Percentiles rank a stretch among this genome's conserved stretches.
Evolutionary conservation across 1,140 invertebrate genomes (phyloP).

Genomic region (Drosophila kepulauana): DNA sequence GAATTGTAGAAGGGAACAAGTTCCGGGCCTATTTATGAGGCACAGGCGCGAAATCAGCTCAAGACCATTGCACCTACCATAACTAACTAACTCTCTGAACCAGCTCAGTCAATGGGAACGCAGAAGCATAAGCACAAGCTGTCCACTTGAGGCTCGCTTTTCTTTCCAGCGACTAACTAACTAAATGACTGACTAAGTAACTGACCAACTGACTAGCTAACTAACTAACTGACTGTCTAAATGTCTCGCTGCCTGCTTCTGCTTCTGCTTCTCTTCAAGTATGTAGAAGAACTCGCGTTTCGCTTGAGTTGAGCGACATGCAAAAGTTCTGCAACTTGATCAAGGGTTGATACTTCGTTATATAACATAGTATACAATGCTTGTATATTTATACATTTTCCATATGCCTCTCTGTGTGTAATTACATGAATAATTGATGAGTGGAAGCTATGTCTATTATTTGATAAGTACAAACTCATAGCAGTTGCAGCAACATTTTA

Average conservation of each 20-base stretch:
- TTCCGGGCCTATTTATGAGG: slow-evolving; percentile 7
- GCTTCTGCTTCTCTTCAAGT: not conserved
- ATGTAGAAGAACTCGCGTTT: slow-evolving; percentile 23
- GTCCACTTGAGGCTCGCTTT: slow-evolving; percentile 27
- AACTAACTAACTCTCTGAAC: not conserved
- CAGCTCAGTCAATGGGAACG: slow-evolving; percentile 39
- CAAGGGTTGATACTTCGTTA: not conserved
- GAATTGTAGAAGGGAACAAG: not conserved
- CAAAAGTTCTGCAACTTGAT: slow-evolving; percentile 42
- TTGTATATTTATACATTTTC: not conserved
- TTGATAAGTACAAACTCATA: not conserved
- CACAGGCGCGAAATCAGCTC: slow-evolving; percentile 19
- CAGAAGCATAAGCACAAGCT: not conserved
- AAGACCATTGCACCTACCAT: slow-evolving; percentile 16
- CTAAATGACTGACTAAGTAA: not conserved
- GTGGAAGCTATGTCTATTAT: not conserved
- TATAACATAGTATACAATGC: not conserved
- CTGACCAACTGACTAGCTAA: slow-evolving; percentile 1
- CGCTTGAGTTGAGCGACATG: slow-evolving; percentile 61
- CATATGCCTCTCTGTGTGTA: not conserved
- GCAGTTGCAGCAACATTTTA: not conserved
- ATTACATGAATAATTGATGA: slow-evolving; percentile 25
- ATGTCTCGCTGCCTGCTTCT: slow-evolving; percentile 17
- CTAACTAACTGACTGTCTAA: slow-evolving; percentile 6
- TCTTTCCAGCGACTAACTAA: slow-evolving; percentile 6